Evolutionary conservation across 2,888 invertebrate genomes (phyloP), one percentile per base, ranked within the genome.

Genomic region (Drosophila nigricruria): DNA sequence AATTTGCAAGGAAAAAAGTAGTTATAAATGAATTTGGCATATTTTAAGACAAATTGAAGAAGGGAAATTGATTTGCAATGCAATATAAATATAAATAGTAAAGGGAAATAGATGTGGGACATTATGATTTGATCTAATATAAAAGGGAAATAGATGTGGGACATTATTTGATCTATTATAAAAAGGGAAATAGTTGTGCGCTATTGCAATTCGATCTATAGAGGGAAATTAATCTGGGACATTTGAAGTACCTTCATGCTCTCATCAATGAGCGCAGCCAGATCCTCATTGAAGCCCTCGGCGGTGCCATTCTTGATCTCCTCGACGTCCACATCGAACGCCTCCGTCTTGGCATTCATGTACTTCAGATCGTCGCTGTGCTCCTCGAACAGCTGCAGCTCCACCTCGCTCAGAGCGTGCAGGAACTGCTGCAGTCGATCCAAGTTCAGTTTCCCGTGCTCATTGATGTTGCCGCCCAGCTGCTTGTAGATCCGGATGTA

Each of bases 381-480:
- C 76, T 96, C 96, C 77, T 95, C 94, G 90, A 97, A 97, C 78
- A 95, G 94, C 67, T 97, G 95, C 77, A 95, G 93, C 90, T 97
- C 97, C 74, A 96, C 94, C 69, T 95, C 94, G 49, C 96, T 94
- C 30, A 98, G 92, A 60, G 95, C 95, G 74, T 95, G 94, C 95
- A 98, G 95, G 91, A 97, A 99, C 81, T 94, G 95, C 92, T 98
- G 97, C 93, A 99, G 97, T 64, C 98, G 94, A 43, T 92, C 93
- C 72, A 99, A 93, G 92, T 98, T 97, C 60, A 99, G 92, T 50
- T 94, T 94, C 5, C 99, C 99, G 5, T 94, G 94, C 93, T 98
- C 98, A 93, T 99, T 99, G 73, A 99, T 96, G 91, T 99, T 99
- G 96, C 98, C 99, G 92, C 96, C 96, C 78, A 99, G 94, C 40